A percentile compares a stretch with the other conserved stretches of the same genome.
Evolutionary conservation across 2,113 vertebrate species (phyloP).

Genomic region (Pseudorectes ferrugineus): DNA sequence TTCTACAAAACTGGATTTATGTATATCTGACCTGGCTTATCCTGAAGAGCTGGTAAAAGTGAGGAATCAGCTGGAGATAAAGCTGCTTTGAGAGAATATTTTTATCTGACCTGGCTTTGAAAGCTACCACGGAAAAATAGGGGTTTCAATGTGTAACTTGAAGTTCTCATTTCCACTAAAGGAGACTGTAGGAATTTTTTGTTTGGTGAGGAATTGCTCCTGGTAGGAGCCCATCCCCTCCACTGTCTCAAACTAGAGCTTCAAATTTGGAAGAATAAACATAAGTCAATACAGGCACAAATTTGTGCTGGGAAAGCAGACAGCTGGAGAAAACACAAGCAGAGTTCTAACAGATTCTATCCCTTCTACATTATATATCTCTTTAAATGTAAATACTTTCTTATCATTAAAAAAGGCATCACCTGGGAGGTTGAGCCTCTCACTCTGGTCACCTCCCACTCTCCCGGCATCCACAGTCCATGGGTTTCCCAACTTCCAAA

Average conservation of each 20-base stretch:
- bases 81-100: not conserved
- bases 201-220: not conserved
- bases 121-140: not conserved
- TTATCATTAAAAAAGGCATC: not conserved
- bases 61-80: not conserved
- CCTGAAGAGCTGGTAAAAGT: not conserved
- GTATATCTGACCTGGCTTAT: not conserved
- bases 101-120: not conserved
- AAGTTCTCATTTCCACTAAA: not conserved
- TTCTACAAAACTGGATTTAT: not conserved
- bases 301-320: not conserved
- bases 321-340: not conserved
- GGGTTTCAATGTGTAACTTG: not conserved
- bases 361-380: not conserved
- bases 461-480: not conserved
- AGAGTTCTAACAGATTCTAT: not conserved
- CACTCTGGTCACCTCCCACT: not conserved
- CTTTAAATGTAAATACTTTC: not conserved
- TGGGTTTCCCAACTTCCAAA: not conserved
- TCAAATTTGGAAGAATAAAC: not conserved
- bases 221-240: not conserved
- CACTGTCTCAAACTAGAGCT: not conserved
- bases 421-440: not conserved
- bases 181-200: not conserved
- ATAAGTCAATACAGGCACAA: not conserved